A percentile compares a stretch with the other conserved stretches of the same genome.
These are phyloP conservation scores for Hoplostethus mediterraneus DNA, from an alignment of 2,797 vertebrate species.

Conservation along the genomic window DNA sequence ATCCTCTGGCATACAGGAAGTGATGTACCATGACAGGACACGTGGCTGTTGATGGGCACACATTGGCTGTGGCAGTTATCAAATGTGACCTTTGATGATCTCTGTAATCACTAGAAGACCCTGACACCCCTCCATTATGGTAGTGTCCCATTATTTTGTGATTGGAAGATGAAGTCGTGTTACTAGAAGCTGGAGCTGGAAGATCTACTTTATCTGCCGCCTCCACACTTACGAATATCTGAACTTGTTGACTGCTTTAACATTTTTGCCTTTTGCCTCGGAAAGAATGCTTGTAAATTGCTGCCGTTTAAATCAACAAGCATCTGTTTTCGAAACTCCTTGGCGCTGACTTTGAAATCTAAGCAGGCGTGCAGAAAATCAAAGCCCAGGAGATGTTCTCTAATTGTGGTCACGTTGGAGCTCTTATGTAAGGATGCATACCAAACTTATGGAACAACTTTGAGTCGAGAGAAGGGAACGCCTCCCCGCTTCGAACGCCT, in stretches of 20 bases:
- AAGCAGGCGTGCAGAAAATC: constrained; percentile 46
- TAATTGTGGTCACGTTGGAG: constrained; percentile 55
- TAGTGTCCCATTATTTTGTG: too few relatives aligned
- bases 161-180: background rate
- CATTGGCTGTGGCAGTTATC: too few relatives aligned
- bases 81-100: too few relatives aligned
- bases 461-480: constrained; percentile 24
- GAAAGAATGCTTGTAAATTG: constrained; percentile 29
- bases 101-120: too few relatives aligned
- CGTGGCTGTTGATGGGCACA: too few relatives aligned
- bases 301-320: constrained; percentile 27
- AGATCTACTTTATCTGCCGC: background rate
- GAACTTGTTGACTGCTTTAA: constrained; percentile 1
- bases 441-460: constrained; percentile 16
- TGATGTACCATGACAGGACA: too few relatives aligned
- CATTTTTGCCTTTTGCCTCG: constrained; percentile 12
- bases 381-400: constrained; percentile 54
- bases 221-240: background rate
- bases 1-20: too few relatives aligned
- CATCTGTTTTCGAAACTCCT: constrained; percentile 45
- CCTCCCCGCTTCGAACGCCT: constrained; percentile 2
- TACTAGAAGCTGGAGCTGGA: constrained; percentile 6
- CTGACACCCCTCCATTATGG: too few relatives aligned
- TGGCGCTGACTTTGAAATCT: constrained; percentile 40
- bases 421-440: constrained; percentile 46